Base-by-base conservation (phyloP, 37 sponge, comb jelly and placozoan species). In the Hormiphora californensis region DNA sequence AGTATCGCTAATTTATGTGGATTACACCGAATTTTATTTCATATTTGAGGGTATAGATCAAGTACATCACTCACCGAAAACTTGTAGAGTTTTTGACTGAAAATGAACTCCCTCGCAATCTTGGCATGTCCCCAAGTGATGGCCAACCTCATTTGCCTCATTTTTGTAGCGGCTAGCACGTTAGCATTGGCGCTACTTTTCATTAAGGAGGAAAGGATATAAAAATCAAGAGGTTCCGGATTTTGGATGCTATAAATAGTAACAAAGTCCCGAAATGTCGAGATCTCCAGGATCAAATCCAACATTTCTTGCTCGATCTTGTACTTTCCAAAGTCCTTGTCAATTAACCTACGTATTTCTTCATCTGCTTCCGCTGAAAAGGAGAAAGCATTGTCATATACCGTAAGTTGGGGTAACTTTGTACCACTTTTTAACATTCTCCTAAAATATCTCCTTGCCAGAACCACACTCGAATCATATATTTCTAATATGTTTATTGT, bases 41-140 rank as follows among this genome's bases (percentile, higher is more conserved):
- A n/a, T n/a, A n/a, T n/a, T n/a, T n/a, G n/a, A n/a, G n/a, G n/a
- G n/a, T n/a, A n/a, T n/a, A n/a, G n/a, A n/a, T n/a, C n/a, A n/a
- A n/a, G n/a, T n/a, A 19, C n/a, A 28, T 15, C 61, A 67, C 68
- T 5, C 21, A 73, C 81, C 81, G 81, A 73, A 46, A 73, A 73
- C 23, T 73, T 73, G 81, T 73, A 73, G 43, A 73, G 81, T 73
- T 73, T 73, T 46, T 73, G 81, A 73, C 81, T 73, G 81, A 73
- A 73, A 28, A 73, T 73, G 38, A 73, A 73, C 25, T 73, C 81
- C 38, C 81, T 3, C 17, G 81, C 81, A 11, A 73, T 73, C 81
- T 73, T 73, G 81, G 81, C 32, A 28, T 73, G 81, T 11, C 81
- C 81, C 81, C 81, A 73, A 1, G 81, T 73, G 81, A 73, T 73